phyloP scores from a whole-genome alignment of 1,140 invertebrate genomes.

The Drosophila pandora region DNA sequence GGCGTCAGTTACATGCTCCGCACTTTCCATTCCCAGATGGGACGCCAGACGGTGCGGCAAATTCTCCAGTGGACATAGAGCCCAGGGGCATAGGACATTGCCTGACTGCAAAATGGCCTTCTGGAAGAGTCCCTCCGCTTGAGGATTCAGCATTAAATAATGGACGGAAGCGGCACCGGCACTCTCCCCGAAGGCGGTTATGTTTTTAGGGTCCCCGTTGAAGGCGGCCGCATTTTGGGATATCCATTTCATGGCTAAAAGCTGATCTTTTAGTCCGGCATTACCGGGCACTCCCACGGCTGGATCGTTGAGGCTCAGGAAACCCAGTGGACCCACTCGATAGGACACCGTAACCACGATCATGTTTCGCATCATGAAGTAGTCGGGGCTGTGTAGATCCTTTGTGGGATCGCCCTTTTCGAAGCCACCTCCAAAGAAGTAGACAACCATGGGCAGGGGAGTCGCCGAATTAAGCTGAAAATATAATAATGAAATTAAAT shows the following conservation, averaged over 20 bases:
- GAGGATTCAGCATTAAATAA: conserved; percentile 85
- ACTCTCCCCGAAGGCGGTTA: conserved; percentile 81
- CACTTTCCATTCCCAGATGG: conserved; percentile 53
- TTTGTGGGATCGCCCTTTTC: conserved; percentile 83
- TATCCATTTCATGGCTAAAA: conserved; percentile 81
- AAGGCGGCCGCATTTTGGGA: conserved; percentile 70
- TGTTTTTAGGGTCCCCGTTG: conserved; percentile 73
- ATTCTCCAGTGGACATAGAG: conserved; percentile 50
- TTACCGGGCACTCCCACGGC: conserved; percentile 85
- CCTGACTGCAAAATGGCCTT: conserved; percentile 85
- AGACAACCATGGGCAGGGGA: conserved; percentile 68
- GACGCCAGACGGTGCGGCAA: conserved; percentile 61
- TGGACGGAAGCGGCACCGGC: conserved; percentile 84
- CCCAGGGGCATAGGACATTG: conserved; percentile 84
- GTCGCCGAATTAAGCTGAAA: conserved; percentile 43
- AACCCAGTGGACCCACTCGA: conserved; percentile 85
- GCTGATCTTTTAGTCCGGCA: conserved; percentile 86
- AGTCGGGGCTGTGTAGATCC: conserved; percentile 84
- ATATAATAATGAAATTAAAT: background rate
- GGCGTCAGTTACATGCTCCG: conserved; percentile 37
- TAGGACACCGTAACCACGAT: conserved; percentile 84
- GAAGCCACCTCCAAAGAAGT: conserved; percentile 89
- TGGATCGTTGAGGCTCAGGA: conserved; percentile 84
- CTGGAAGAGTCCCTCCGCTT: conserved; percentile 84
- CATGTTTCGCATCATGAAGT: conserved; percentile 85